phyloP scores from a whole-genome alignment of 1,140 invertebrate genomes.

The Cherax destructor region DNA sequence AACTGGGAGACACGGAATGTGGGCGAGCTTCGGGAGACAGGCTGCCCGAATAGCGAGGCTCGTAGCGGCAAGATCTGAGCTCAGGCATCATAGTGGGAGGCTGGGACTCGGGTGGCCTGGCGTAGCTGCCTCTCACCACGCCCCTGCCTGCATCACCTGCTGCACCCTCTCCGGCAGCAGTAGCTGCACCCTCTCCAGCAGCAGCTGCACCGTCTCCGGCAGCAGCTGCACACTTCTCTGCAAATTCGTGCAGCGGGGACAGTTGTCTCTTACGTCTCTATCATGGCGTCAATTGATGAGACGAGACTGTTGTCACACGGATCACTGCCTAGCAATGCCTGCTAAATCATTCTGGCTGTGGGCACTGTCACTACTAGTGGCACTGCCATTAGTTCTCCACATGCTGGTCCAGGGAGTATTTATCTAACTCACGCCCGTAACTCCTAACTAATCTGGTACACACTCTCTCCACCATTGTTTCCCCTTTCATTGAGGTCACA shows the following conservation, averaged over 20 bases:
- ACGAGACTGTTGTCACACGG: background rate
- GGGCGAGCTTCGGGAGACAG: constrained; percentile 52
- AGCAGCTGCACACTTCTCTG: background rate
- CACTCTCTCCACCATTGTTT: background rate
- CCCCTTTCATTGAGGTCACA: background rate
- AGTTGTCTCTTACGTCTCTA: background rate
- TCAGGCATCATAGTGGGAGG: constrained; percentile 62
- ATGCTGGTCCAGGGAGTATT: background rate
- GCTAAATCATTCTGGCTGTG: background rate
- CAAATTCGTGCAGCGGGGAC: background rate
- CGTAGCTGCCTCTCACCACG: too few species aligned
- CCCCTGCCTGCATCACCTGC: background rate
- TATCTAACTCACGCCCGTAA: background rate
- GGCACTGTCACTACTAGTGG: background rate
- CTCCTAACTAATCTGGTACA: background rate
- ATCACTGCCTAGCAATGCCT: background rate
- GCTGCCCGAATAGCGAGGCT: constrained; percentile 56
- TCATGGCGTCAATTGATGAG: background rate
- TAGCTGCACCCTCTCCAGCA: background rate
- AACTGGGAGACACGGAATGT: constrained; percentile 55
- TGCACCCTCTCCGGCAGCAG: background rate
- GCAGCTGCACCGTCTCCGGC: background rate
- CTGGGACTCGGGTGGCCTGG: background rate
- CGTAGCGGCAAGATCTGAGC: constrained; percentile 56
- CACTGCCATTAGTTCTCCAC: background rate